Conservation (phyloP, 2,888 invertebrate genomes). For the Lasioglossum morio region DNA sequence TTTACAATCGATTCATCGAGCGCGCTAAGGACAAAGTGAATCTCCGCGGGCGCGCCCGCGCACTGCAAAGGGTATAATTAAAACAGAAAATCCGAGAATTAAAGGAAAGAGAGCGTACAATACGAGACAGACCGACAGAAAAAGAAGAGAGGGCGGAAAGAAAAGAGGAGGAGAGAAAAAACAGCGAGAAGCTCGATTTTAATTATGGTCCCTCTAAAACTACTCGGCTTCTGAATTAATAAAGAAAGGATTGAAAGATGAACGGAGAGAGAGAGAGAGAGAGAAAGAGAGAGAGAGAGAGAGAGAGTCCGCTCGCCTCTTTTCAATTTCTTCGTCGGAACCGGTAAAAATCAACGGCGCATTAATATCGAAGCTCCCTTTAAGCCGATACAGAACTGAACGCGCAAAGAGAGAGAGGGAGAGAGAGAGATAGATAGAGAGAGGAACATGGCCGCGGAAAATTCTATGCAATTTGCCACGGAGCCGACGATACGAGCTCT, state of each 20-base stretch:
- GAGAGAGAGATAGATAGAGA: background rate
- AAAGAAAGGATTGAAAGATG: conserved; percentile 52
- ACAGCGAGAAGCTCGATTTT: conserved; percentile 41
- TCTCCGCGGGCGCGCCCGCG: background rate
- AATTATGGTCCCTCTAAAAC: conserved; percentile 49
- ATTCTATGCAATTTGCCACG: conserved; percentile 19
- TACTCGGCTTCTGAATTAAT: conserved; percentile 47
- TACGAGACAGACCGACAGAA: background rate
- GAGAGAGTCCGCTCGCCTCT: conserved; percentile 8
- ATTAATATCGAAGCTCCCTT: conserved; percentile 44
- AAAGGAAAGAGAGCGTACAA: conserved; percentile 24
- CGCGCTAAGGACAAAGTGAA: conserved; percentile 18
- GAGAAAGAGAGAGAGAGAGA: background rate
- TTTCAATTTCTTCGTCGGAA: conserved; percentile 40
- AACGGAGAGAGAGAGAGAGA: background rate
- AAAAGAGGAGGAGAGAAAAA: background rate
- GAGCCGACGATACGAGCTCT: background rate
- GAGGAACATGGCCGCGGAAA: background rate
- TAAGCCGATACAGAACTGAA: conserved; percentile 41
- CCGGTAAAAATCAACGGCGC: conserved; percentile 48
- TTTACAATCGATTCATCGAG: conserved; percentile 34
- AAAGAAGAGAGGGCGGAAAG: background rate
- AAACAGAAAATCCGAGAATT: conserved; percentile 46
- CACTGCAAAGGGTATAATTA: conserved; percentile 34
- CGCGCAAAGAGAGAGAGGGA: background rate